These are phyloP conservation scores for Molossus alvarezi DNA, from an alignment of 2,797 vertebrate genomes.

Conservation along the genomic window DNA sequence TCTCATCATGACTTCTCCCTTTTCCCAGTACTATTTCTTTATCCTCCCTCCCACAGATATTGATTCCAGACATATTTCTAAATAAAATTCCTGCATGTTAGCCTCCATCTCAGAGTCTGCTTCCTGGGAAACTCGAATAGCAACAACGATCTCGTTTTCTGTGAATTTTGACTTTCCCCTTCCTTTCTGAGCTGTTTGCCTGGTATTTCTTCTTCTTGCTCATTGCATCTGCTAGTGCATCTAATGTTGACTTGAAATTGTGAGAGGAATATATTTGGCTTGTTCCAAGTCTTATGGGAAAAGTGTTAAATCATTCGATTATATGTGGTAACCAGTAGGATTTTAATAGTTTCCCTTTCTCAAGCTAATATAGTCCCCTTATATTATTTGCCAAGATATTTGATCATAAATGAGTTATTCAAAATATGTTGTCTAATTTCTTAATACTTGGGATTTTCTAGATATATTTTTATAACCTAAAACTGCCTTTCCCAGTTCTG, in stretches of 20 bases:
- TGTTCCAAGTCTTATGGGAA: neutral
- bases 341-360: neutral
- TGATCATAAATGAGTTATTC: neutral
- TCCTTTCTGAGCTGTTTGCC: neutral
- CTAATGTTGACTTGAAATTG: neutral
- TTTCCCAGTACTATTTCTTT: neutral
- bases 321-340: neutral
- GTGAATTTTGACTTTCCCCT: neutral
- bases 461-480: neutral
- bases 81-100: neutral
- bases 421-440: neutral
- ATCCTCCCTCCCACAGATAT: accelerated
- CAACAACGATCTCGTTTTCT: neutral
- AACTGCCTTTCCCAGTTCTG: neutral
- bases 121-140: neutral
- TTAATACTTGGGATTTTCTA: neutral
- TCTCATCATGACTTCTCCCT: neutral
- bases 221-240: neutral
- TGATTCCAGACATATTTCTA: neutral
- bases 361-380: neutral
- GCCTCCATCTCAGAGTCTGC: neutral
- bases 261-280: neutral
- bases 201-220: neutral
- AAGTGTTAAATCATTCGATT: neutral
- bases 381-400: neutral